A percentile compares a stretch with the other conserved stretches of the same genome.
These are phyloP conservation scores for Ochropleura plecta DNA, from an alignment of 2,888 invertebrate genomes.

Conservation along the genomic window DNA sequence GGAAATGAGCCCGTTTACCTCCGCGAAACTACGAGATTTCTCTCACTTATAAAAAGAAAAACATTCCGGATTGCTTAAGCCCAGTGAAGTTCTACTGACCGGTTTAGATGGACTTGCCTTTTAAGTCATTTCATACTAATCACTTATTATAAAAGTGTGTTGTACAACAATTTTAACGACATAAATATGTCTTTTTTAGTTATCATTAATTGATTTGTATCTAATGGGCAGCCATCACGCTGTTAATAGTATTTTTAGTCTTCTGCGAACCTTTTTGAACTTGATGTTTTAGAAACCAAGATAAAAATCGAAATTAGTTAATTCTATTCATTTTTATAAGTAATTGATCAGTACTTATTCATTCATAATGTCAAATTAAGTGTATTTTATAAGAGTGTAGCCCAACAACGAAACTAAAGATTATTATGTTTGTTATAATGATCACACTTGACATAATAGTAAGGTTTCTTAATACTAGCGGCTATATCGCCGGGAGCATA, in stretches of 20 bases:
- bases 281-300: not conserved
- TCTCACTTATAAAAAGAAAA: not conserved
- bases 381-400: not conserved
- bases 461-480: constrained; percentile 73
- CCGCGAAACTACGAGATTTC: not conserved
- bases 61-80: not conserved
- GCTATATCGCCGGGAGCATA: constrained; percentile 66
- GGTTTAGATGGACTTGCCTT: not conserved
- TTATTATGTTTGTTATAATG: constrained; percentile 65
- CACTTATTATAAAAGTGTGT: not conserved
- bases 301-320: not conserved
- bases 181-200: not conserved
- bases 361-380: not conserved
- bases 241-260: not conserved
- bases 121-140: not conserved
- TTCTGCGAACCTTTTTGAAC: not conserved
- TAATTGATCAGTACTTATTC: not conserved
- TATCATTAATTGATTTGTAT: constrained; percentile 19
- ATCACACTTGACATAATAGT: constrained; percentile 71
- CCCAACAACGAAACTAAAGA: constrained; percentile 47
- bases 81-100: too few relatives aligned
- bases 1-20: not conserved
- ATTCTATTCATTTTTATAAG: not conserved
- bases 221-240: not conserved
- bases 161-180: constrained; percentile 1